A percentile compares a stretch with the other conserved stretches of the same genome.
phyloP scores from a whole-genome alignment of 2,797 vertebrate genomes.

The Onychomys torridus region DNA sequence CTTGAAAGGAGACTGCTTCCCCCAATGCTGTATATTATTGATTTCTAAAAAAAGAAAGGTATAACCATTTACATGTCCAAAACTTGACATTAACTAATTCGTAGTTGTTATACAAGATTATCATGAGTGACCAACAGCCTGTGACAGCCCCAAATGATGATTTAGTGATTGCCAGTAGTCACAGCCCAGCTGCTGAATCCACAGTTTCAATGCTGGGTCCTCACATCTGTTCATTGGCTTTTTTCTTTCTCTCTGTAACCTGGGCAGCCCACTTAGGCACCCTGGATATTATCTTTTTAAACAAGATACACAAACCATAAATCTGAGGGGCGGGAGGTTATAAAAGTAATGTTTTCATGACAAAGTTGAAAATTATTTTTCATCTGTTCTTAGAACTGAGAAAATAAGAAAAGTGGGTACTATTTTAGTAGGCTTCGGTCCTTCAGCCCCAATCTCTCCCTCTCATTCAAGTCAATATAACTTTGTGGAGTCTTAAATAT shows the following conservation, averaged over 20 bases:
- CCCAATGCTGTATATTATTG: background rate
- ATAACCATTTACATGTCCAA: background rate
- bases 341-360: background rate
- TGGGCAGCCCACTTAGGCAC: conserved; percentile 3
- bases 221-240: background rate
- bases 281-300: conserved; percentile 75
- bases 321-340: conserved; percentile 32
- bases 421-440: background rate
- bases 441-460: background rate
- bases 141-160: background rate
- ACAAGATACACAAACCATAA: conserved; percentile 59
- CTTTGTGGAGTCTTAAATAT: background rate
- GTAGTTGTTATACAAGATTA: background rate
- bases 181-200: conserved; percentile 33
- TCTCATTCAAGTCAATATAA: conserved; percentile 11
- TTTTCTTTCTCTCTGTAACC: conserved; percentile 45
- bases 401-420: background rate
- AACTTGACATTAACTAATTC: background rate
- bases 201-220: conserved; percentile 17
- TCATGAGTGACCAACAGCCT: too few relatives aligned
- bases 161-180: background rate
- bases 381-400: background rate
- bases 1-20: background rate
- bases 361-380: conserved; percentile 28
- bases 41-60: background rate